Percentiles rank a stretch among this genome's conserved stretches.
These are phyloP conservation scores for Xiphorhynchus erythropygius DNA, from an alignment of 2,797 vertebrate species.

Conservation along the genomic window DNA sequence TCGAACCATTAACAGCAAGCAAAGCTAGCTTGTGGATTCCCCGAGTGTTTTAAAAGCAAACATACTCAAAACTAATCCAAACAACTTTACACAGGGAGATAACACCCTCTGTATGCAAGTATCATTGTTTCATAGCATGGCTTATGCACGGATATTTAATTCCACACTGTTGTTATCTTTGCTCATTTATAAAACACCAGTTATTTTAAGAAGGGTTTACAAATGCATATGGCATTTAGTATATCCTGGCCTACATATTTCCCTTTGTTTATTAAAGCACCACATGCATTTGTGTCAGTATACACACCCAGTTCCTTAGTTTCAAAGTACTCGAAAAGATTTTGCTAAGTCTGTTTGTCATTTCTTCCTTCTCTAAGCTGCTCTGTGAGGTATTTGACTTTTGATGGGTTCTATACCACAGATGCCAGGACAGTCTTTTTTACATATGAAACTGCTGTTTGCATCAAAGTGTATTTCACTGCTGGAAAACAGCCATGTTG, in stretches of 20 bases:
- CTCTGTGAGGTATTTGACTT: neutral
- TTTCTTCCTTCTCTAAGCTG: neutral
- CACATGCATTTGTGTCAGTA: neutral
- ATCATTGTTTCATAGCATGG: neutral
- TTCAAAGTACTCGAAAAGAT: neutral
- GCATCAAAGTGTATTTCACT: neutral
- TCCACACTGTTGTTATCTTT: neutral
- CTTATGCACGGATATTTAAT: neutral
- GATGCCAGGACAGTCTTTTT: neutral
- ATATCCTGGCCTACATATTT: neutral
- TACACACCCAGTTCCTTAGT: neutral
- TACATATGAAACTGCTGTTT: slow-evolving; percentile 6
- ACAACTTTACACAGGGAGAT: neutral
- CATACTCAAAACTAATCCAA: slow-evolving; percentile 14
- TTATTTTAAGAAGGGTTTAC: slow-evolving; percentile 22
- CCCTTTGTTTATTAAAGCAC: neutral
- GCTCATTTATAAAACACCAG: neutral
- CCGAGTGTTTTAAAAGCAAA: slow-evolving; percentile 20
- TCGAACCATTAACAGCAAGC: neutral
- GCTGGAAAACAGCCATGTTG: slow-evolving; percentile 22
- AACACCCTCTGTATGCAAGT: neutral
- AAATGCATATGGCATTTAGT: neutral
- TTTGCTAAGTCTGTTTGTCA: neutral
- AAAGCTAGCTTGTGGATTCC: neutral
- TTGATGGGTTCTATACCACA: neutral